Base-by-base conservation (phyloP, 2,113 vertebrate genomes). In the Aviceda subcristata region DNA sequence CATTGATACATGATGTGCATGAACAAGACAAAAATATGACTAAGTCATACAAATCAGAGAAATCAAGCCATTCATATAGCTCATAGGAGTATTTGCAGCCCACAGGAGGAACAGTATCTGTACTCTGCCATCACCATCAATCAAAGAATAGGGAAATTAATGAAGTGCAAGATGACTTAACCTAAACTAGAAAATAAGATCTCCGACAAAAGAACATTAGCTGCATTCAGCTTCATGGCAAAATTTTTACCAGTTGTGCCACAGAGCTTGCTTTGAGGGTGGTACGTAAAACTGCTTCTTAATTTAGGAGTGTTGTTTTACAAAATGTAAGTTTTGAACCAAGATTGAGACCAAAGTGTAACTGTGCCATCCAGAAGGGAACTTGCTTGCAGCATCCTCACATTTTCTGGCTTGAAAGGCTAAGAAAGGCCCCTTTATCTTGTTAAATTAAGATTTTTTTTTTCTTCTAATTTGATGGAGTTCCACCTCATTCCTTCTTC, bases 401-500 rank as follows among this genome's bases (percentile, higher is more conserved):
- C 30, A n/a, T 39, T 34, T 80, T 62, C 34, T 64, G 51, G 9
- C 73, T 2, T 71, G 41, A 91, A 77, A 84, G 30, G 36, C 67
- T 53, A 83, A 86, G 67, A 88, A 83, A 73, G 17, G 46, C 69
- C 55, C 30, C 29, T 51, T 92, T 57, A 83, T 69, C 32, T 85
- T 60, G 27, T 51, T 51, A 85, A 86, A 43, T 15, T 43, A 59
- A 74, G 59, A 8, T 48, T 34, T 75, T 39, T n/a, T 41, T 51
- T 15, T 57, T 26, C 17, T 16, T 7, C 45, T 86, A 77, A 86
- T 76, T 81, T 0, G 1, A 64, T 48, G 55, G 32, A 85, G 50
- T 88, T 91, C 74, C 50, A 82, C 36, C 34, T 95, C 89, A 85
- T 87, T 92, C 91, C 55, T 95, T 36, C 27, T 66, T 95, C 77